Conservation (phyloP, 2,797 vertebrate species). For the Mycteria americana region DNA sequence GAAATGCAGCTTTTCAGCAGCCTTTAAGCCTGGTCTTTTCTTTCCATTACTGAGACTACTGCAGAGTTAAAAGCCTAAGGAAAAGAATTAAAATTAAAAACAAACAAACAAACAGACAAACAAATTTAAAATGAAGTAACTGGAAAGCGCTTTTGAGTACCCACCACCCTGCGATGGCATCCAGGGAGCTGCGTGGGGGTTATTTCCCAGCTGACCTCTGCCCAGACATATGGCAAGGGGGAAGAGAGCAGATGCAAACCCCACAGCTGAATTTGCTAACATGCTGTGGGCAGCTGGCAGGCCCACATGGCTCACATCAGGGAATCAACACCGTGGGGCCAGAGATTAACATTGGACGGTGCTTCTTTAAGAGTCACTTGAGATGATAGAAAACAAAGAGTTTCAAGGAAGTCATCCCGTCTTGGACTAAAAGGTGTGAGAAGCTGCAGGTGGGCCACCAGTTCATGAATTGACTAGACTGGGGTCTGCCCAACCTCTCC, state of each 20-base stretch:
- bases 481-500: background rate
- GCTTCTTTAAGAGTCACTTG: background rate
- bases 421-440: background rate
- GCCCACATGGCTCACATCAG: accelerated
- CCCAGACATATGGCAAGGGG: background rate
- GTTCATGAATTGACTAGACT: background rate
- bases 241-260: background rate
- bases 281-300: background rate
- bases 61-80: background rate
- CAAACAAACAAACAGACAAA: too few species aligned
- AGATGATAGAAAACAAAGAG: background rate
- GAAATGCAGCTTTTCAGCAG: background rate
- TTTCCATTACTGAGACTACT: background rate
- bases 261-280: background rate
- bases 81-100: background rate
- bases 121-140: background rate
- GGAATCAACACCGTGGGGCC: background rate
- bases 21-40: background rate
- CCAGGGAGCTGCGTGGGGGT: background rate
- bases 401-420: background rate
- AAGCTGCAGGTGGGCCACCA: background rate
- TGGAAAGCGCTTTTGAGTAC: background rate
- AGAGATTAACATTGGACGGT: background rate
- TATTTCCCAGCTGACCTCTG: background rate
- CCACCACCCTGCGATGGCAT: background rate